Evolutionary conservation across 2,797 vertebrate genomes (phyloP).

Genomic region (Chrosomus eos): DNA sequence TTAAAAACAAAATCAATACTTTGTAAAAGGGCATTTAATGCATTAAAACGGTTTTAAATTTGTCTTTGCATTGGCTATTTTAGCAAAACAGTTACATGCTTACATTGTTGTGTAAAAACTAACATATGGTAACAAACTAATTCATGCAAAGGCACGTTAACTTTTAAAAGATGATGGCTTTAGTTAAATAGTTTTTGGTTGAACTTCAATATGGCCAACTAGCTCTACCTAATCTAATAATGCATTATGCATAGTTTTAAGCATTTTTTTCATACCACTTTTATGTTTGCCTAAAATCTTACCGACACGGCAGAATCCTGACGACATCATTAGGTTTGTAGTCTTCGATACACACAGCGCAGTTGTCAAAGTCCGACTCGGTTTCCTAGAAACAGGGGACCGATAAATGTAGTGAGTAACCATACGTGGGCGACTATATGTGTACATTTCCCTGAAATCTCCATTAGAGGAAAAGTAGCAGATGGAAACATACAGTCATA

Average conservation of each 20-base stretch:
- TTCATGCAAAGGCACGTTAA: neutral
- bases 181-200: neutral
- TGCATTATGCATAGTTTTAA: neutral
- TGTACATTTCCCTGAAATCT: conserved; percentile 19
- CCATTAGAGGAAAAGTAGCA: conserved; percentile 28
- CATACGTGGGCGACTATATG: neutral
- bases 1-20: neutral
- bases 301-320: conserved; percentile 96
- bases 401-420: conserved; percentile 10
- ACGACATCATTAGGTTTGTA: conserved; percentile 96
- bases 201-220: neutral
- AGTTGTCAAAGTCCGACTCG: conserved; percentile 97
- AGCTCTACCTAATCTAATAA: neutral
- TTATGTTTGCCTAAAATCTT: conserved; percentile 56
- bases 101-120: neutral
- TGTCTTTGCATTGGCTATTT: neutral
- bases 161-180: neutral
- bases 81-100: neutral
- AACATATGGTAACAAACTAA: neutral
- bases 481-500: conserved; percentile 28
- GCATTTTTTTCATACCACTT: neutral
- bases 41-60: neutral
- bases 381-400: conserved; percentile 83
- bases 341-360: conserved; percentile 97
- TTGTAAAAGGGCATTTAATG: neutral